phyloP scores from a whole-genome alignment of 1,140 invertebrate species.

The Lucilia cuprina region DNA sequence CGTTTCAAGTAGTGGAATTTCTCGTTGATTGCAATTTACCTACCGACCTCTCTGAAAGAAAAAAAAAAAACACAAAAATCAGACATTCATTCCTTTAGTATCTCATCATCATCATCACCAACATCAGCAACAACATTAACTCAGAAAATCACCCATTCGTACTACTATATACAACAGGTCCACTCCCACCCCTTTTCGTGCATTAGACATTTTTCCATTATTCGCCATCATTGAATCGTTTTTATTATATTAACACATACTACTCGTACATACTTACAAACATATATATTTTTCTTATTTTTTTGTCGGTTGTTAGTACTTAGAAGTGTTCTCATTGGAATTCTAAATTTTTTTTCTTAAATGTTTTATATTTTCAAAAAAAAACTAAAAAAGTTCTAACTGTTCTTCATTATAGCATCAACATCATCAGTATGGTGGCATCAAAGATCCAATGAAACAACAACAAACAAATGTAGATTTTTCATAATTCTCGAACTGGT shows the following conservation, averaged over 20 bases:
- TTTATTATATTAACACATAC: neutral
- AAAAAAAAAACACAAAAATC: too few relatives aligned
- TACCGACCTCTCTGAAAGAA: neutral
- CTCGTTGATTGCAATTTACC: conserved; percentile 8
- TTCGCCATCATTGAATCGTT: neutral
- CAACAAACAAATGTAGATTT: neutral
- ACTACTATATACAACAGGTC: too few relatives aligned
- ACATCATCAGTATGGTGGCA: neutral
- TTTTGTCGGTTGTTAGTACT: neutral
- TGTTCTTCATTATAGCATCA: conserved; percentile 11
- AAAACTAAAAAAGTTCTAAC: neutral
- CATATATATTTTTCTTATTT: too few relatives aligned
- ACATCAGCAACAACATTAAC: neutral
- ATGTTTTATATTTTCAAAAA: neutral
- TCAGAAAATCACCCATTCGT: neutral
- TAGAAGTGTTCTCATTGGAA: neutral
- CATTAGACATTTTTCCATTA: neutral
- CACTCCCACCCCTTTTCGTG: neutral
- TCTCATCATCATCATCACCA: neutral
- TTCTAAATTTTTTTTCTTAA: conserved; percentile 7
- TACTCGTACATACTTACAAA: neutral
- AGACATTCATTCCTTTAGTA: neutral
- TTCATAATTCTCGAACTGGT: too few relatives aligned
- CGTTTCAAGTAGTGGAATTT: neutral
- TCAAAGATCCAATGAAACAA: conserved; percentile 18